Percentiles rank a stretch among this genome's conserved stretches.
Conservation (phyloP, 2,113 vertebrate genomes). For the Anoura caudifer region DNA sequence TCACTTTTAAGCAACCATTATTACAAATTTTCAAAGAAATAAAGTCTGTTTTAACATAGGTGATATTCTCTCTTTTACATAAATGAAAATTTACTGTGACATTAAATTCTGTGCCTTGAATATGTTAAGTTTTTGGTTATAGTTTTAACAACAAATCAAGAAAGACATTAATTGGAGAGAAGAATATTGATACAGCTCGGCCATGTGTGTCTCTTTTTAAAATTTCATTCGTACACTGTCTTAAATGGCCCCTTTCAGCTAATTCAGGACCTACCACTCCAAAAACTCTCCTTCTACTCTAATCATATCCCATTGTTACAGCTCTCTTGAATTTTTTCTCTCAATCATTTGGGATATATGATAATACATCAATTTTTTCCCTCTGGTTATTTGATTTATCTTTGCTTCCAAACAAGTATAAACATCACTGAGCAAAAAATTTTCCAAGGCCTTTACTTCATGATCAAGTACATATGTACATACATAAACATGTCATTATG, state of each 20-base stretch:
- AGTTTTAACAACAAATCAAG: background rate
- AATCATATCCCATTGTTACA: background rate
- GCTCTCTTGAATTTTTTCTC: background rate
- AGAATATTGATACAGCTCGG: background rate
- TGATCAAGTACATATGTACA: background rate
- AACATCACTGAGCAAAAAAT: background rate
- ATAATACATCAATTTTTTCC: background rate
- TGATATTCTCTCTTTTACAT: background rate
- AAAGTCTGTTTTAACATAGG: background rate
- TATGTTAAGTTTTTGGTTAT: background rate
- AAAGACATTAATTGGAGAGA: background rate
- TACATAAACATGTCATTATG: background rate
- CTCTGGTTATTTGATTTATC: background rate
- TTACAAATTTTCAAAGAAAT: conserved; percentile 30
- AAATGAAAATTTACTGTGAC: background rate
- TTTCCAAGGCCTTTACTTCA: background rate
- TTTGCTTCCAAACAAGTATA: background rate
- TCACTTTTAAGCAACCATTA: background rate
- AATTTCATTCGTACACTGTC: background rate
- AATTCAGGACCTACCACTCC: background rate
- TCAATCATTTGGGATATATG: background rate
- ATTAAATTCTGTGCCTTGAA: background rate
- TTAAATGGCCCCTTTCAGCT: background rate
- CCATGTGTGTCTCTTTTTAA: background rate
- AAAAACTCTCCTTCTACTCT: background rate